A percentile compares a stretch with the other conserved stretches of the same genome.
These are phyloP conservation scores for Nicator chloris DNA, from an alignment of 2,113 vertebrate genomes.

Conservation along the genomic window DNA sequence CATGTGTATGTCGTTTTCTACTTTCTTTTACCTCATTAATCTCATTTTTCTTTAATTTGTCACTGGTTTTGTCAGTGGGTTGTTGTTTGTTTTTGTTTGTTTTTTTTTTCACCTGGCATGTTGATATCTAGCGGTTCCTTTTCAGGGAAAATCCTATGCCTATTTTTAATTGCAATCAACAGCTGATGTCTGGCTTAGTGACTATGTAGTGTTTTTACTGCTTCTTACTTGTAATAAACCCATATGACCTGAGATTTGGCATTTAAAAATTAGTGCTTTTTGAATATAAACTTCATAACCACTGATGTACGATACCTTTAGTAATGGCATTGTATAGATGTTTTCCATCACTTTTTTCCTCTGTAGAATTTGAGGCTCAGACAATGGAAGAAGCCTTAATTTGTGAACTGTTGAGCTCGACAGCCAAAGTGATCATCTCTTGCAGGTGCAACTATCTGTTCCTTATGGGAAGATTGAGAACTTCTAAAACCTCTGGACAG, in stretches of 20 bases:
- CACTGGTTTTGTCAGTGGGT: background rate
- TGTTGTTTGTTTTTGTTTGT: no score
- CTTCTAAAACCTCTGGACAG: background rate
- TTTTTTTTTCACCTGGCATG: fast-evolving
- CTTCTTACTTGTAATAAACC: background rate
- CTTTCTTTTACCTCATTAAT: background rate
- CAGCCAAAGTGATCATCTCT: background rate
- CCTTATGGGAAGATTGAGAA: background rate
- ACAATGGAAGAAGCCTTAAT: background rate
- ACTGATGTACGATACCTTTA: background rate
- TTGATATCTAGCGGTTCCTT: background rate
- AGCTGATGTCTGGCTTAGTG: background rate
- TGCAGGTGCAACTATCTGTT: background rate
- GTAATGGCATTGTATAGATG: background rate
- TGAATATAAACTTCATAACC: background rate
- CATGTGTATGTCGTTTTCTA: fast-evolving
- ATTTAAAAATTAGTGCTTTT: background rate
- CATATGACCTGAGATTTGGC: background rate
- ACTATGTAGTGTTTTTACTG: background rate
- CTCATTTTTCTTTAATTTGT: background rate
- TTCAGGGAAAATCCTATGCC: background rate
- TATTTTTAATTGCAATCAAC: background rate
- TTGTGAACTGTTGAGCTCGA: background rate
- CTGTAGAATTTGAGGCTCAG: background rate
- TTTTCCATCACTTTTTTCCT: background rate